Base-by-base conservation (phyloP, 2,797 vertebrate genomes). In the Pangasius krempfi region DNA sequence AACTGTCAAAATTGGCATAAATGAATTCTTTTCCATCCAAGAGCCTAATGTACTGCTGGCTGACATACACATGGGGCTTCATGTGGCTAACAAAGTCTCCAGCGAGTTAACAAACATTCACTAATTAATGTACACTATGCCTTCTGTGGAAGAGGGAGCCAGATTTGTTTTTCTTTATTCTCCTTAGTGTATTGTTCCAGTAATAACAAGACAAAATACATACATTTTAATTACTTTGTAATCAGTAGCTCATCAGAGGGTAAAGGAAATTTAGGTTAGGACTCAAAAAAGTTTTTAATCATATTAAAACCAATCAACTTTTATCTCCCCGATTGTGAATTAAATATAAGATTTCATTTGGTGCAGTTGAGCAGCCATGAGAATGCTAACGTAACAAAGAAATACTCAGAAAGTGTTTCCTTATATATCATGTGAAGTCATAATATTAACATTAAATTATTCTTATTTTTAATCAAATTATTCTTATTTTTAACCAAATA, bases 11-110 rank as follows among this genome's bases (percentile, higher is more conserved):
- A 64, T 90, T 88, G 22, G 58, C 56, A 18, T 62, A 90, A 90
- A 89, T 72, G 0, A 88, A 92, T 88, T 86, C 8, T 84, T 88
- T 92, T 91, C 88, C 62, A 88, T 87, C 92, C 84, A 93, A 92
- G 90, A 89, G 81, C 90, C 82, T 87, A 73, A 70, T 20, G 3
- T 91, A 90, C 81, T 81, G 52, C 37, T 72, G 86, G 84, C 89
- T 91, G 89, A 89, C 47, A 52, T 76, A 27, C 33, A 83, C 73
- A 18, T 58, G 84, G 88, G 90, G 83, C 88, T 92, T 89, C 30
- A 8, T 14, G 27, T 70, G 72, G 87, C 70, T 78, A 90, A 90
- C 80, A 40, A 54, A 20, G 56, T 85, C 85, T 88, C 88, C 78
- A 68, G 76, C 85, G 79, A 86, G 68, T 73, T 90, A 78, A 89